A percentile compares a stretch with the other conserved stretches of the same genome.
Conservation (phyloP, 2,113 vertebrate species). For the Cnemophilus loriae region DNA sequence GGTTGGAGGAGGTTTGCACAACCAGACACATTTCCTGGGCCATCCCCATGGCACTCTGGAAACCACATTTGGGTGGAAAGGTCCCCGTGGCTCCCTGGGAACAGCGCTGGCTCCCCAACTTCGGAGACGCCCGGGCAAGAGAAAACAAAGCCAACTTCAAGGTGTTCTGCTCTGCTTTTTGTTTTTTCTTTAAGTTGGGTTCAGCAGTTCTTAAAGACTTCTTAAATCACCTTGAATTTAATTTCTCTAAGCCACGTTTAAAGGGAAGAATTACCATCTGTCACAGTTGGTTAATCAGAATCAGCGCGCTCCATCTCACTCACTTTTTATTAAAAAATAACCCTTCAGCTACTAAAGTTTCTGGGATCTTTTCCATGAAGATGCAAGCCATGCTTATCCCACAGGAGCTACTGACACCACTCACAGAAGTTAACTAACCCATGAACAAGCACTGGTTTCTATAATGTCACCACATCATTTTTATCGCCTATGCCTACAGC, state of each 20-base stretch:
- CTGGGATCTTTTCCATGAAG: not conserved
- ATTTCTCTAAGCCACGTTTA: conserved; percentile 9
- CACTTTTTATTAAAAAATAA: conserved; percentile 23
- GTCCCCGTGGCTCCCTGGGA: not conserved
- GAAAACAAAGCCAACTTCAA: not conserved
- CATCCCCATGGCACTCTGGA: not conserved
- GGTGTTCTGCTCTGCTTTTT: not conserved
- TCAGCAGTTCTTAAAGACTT: not conserved
- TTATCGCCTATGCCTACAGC: not conserved
- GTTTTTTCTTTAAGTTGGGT: not conserved
- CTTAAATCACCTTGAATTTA: conserved; percentile 42
- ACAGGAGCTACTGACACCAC: not conserved
- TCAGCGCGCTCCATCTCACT: not conserved
- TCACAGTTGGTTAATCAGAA: conserved; percentile 25
- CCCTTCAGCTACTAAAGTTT: not conserved
- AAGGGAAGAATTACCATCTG: conserved; percentile 36
- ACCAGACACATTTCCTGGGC: not conserved
- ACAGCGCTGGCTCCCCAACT: accelerated
- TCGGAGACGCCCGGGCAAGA: accelerated
- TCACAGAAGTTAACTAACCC: not conserved
- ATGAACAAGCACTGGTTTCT: not conserved
- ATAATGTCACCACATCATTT: not conserved
- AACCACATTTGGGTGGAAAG: not conserved
- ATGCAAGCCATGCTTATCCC: not conserved
- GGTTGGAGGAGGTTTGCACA: not conserved